phyloP scores from a whole-genome alignment of 2,113 vertebrate species.

The Natator depressus region DNA sequence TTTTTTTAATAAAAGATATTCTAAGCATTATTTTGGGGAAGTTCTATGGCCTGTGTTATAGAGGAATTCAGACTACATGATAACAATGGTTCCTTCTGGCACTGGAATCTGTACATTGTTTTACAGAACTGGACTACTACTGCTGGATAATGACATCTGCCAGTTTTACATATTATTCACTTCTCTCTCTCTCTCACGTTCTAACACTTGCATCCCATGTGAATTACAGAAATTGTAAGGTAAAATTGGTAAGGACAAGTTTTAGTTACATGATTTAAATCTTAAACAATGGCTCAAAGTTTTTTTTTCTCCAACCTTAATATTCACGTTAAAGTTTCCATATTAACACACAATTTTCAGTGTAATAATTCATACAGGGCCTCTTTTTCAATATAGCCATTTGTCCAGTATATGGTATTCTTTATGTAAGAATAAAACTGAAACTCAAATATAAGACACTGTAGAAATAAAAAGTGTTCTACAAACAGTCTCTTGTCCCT shows the following conservation, averaged over 20 bases:
- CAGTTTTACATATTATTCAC: rapidly evolving
- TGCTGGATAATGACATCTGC: neutral
- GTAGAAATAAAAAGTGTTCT: neutral
- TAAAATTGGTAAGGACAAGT: neutral
- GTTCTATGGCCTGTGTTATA: neutral
- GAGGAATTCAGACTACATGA: neutral
- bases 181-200: neutral
- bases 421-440: neutral
- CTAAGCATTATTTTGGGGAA: neutral
- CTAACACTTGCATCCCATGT: neutral
- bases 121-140: neutral
- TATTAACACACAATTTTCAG: neutral
- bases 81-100: neutral
- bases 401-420: neutral
- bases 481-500: neutral
- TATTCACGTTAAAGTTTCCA: neutral
- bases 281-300: neutral
- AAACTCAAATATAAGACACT: neutral
- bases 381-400: neutral
- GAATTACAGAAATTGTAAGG: neutral
- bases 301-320: neutral
- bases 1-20: neutral
- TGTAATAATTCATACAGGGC: rapidly evolving
- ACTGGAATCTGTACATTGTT: rapidly evolving
- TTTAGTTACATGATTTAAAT: neutral